These are phyloP conservation scores for Drosophila arawakana DNA, from an alignment of 1,140 invertebrate genomes.

Conservation along the genomic window DNA sequence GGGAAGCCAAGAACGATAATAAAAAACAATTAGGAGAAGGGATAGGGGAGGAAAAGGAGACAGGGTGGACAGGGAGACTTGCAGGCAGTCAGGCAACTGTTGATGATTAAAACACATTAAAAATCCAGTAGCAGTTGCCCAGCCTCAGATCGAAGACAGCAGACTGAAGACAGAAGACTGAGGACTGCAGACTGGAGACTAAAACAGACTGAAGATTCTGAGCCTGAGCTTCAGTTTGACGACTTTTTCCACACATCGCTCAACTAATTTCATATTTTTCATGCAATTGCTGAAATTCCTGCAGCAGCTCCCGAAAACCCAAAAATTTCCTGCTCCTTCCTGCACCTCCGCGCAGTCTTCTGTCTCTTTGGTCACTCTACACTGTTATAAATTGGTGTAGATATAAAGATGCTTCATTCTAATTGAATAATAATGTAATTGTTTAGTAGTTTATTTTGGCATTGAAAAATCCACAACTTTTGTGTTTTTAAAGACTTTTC, in stretches of 20 bases:
- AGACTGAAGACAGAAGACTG: constrained; percentile 3
- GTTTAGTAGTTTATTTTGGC: too few relatives aligned
- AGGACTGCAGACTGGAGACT: too few relatives aligned
- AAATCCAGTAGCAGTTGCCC: constrained; percentile 68
- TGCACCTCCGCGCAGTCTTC: background rate
- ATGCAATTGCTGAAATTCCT: constrained; percentile 82
- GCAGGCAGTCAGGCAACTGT: constrained; percentile 32
- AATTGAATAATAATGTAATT: too few relatives aligned
- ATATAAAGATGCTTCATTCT: too few relatives aligned
- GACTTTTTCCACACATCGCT: constrained; percentile 53
- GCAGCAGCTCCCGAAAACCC: constrained; percentile 57
- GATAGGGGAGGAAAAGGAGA: background rate
- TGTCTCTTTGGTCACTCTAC: background rate
- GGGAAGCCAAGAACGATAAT: constrained; percentile 44
- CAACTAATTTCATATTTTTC: constrained; percentile 83
- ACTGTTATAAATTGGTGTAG: too few relatives aligned
- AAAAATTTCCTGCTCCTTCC: constrained; percentile 18
- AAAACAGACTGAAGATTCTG: constrained; percentile 1
- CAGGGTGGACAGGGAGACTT: background rate
- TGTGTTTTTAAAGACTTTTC: too few relatives aligned
- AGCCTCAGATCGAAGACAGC: constrained; percentile 6
- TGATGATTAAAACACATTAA: constrained; percentile 84
- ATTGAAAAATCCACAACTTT: too few relatives aligned
- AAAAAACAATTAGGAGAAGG: constrained; percentile 55
- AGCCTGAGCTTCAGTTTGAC: constrained; percentile 38